Percentiles rank a stretch among this genome's conserved stretches.
Conservation (phyloP, 2,888 invertebrate genomes). For the Epistrophe grossulariae region DNA sequence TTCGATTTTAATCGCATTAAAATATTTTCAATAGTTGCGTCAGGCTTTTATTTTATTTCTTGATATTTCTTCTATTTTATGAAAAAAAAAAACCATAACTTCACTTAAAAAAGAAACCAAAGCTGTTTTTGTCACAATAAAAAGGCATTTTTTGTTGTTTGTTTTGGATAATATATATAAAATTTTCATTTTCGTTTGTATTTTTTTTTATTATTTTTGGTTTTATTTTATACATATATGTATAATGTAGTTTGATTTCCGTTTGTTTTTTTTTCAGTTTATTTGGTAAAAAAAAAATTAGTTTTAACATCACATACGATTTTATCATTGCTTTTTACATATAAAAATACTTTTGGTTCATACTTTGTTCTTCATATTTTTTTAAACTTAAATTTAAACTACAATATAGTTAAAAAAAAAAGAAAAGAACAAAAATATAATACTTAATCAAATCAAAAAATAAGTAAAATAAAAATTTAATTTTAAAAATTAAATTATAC, state of each 20-base stretch:
- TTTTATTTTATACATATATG: constrained; percentile 51
- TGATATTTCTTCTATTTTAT: constrained; percentile 16
- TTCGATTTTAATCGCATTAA: constrained; percentile 4
- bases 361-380: constrained; percentile 54
- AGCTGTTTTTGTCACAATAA: constrained; percentile 44
- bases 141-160: constrained; percentile 40
- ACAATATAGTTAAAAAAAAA: constrained; percentile 39
- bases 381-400: constrained; percentile 65
- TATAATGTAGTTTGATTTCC: constrained; percentile 68
- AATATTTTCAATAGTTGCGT: constrained; percentile 3
- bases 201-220: constrained; percentile 22
- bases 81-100: not conserved
- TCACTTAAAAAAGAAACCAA: constrained; percentile 35
- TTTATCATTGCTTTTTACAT: constrained; percentile 74
- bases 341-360: constrained; percentile 75
- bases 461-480: not conserved
- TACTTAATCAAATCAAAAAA: not conserved
- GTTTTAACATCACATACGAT: constrained; percentile 75
- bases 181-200: constrained; percentile 50
- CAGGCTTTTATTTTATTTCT: constrained; percentile 27
- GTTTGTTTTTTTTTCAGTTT: constrained; percentile 56
- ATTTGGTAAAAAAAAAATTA: constrained; percentile 72
- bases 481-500: constrained; percentile 15
- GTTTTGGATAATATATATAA: constrained; percentile 68
- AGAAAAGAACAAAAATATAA: not conserved